These are phyloP conservation scores for Clanis bilineata DNA, from an alignment of 2,888 invertebrate genomes.

Conservation along the genomic window DNA sequence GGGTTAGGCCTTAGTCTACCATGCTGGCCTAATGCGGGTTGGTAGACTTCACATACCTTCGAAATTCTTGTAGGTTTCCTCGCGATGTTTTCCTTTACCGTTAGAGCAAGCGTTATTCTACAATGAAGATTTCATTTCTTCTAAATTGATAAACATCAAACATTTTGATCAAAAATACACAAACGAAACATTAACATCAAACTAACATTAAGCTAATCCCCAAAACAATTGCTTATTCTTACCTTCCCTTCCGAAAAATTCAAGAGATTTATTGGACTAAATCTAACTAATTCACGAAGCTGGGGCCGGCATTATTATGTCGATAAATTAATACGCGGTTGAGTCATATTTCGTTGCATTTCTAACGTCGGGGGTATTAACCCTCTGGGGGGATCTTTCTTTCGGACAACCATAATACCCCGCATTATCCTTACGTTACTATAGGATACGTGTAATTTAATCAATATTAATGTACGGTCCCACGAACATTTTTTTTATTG, in stretches of 20 bases:
- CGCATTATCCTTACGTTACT: constrained; percentile 14
- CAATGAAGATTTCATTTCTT: neutral
- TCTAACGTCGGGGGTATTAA: constrained; percentile 11
- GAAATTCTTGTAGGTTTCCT: too few species aligned
- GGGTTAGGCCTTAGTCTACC: too few species aligned
- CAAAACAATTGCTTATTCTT: neutral
- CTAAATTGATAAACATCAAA: too few species aligned
- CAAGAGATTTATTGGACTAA: constrained; percentile 7
- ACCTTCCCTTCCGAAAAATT: constrained; percentile 5
- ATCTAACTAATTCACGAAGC: constrained; percentile 14
- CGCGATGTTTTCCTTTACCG: too few species aligned
- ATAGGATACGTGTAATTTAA: constrained; percentile 14
- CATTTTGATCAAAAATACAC: neutral
- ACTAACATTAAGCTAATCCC: neutral
- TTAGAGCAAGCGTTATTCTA: too few species aligned
- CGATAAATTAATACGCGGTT: constrained; percentile 14
- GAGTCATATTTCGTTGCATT: constrained; percentile 14
- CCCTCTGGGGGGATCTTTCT: neutral
- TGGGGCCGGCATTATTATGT: constrained; percentile 4
- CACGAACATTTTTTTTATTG: too few species aligned
- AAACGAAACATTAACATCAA: neutral
- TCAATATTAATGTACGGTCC: constrained; percentile 13
- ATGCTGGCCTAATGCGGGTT: too few species aligned
- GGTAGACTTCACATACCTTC: too few species aligned
- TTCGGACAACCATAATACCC: neutral